Base-by-base conservation (phyloP, 2,888 invertebrate genomes). In the Eristalis arbustorum region DNA sequence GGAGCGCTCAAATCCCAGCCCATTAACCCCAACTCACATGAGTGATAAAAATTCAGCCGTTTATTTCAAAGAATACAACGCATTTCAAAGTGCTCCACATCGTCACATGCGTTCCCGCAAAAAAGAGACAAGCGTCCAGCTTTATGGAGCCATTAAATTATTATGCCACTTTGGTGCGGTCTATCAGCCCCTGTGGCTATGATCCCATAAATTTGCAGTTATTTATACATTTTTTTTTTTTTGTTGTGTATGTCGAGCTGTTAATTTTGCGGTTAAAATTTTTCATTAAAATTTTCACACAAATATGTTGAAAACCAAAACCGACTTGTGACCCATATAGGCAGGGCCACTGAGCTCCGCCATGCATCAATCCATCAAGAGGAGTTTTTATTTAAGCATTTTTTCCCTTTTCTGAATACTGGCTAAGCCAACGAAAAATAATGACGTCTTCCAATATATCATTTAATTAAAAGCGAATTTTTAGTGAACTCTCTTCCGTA, bases 281-380 rank as follows among this genome's bases (percentile, higher is more conserved):
- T 85, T 85, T 85, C 82, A 85, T 85, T 85, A 85, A 85, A 85
- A 82, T 85, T 59, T 85, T 77, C 81, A 85, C 85, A 77, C 84
- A 84, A 84, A 80, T 63, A 71, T 71, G 56, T 62, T 61, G 22
- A 28, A 49, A 34, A 18, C 59, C 59, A 59, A 59, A 59, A 59
- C 59, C 23, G 59, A 28, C 13, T 23, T 56, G 31, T 71, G 79
- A 69, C 78, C 78, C 49, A 75, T 61, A 77, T 59, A 68, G 68
- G 42, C 40, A 42, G 61, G 59, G 23, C 23, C 42, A 25, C 42
- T 40, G 62, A 2, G 22, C n/a, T 3, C 25, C 37, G 34, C 61
- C 72, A 18, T n/a, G 6, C 59, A 23, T 25, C 25, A 10, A 83
- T 69, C 40, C 78, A 69, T 78, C 68, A 78, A 61, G 34, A 34